Evolutionary conservation across 2,888 invertebrate genomes (phyloP), one percentile per base, ranked within the genome.

Genomic region (Odontocolon sp.): DNA sequence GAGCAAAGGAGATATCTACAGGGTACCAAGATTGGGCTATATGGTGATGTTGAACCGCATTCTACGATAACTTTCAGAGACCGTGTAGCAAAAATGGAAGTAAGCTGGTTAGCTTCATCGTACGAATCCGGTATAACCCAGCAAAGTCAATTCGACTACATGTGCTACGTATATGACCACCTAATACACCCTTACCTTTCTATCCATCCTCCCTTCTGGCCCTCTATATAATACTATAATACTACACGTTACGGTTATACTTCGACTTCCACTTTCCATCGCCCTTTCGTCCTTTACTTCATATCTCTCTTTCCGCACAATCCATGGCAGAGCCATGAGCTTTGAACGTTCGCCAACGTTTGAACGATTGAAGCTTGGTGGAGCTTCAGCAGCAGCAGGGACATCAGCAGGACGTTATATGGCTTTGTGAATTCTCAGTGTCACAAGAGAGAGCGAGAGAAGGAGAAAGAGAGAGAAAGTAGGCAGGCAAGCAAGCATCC

Each of bases 401-500:
- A 54, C 8, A 54, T n/a, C 54, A 54, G 8, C 16, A 16, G 16
- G 9, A 31, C 28, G 9, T 14, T 54, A 52, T 31, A 54, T 31
- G 33, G 3, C 42, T 54, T 70, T 70, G 61, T 70, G 11, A 50
- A 50, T 63, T 63, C 14, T 14, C 23, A 23, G 9, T 54, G 23
- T 63, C 33, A n/a, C n/a, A n/a, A n/a, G n/a, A n/a, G n/a, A n/a
- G n/a, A n/a, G n/a, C n/a, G n/a, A n/a, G n/a, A n/a, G n/a, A n/a
- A n/a, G n/a, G n/a, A n/a, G n/a, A n/a, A n/a, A n/a, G n/a, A n/a
- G n/a, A n/a, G n/a, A n/a, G n/a, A n/a, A n/a, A n/a, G n/a, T n/a
- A n/a, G n/a, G n/a, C 23, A 11, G 2, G 6, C 50, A 26, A 50
- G n/a, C 26, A 50, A 16, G 26, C 11, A 3, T 50, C 50, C 0